These are phyloP conservation scores for Boloria selene DNA, from an alignment of 2,888 invertebrate genomes.

Conservation along the genomic window DNA sequence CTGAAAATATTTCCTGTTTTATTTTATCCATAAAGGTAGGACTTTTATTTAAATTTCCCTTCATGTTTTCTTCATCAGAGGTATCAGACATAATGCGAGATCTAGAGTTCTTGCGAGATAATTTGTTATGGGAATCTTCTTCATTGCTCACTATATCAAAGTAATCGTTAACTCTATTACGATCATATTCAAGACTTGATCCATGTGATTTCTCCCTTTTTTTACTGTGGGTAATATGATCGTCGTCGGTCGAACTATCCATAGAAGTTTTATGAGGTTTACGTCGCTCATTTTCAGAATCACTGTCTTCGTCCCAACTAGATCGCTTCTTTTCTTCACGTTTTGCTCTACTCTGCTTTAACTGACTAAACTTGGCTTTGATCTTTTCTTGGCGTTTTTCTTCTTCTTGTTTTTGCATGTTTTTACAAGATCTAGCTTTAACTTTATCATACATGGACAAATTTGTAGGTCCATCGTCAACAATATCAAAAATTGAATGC, in stretches of 20 bases:
- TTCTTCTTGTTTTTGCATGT: constrained; percentile 95
- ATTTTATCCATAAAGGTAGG: constrained; percentile 64
- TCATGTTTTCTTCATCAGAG: constrained; percentile 86
- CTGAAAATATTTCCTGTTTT: constrained; percentile 83
- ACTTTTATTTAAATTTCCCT: constrained; percentile 75
- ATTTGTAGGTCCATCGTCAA: constrained; percentile 93
- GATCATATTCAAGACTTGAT: constrained; percentile 61
- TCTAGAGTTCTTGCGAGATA: constrained; percentile 85
- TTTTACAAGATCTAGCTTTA: constrained; percentile 95
- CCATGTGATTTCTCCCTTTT: constrained; percentile 74
- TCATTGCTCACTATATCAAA: constrained; percentile 75
- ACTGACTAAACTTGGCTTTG: constrained; percentile 93
- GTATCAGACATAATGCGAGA: constrained; percentile 90
- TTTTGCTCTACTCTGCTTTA: constrained; percentile 93
- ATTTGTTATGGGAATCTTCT: constrained; percentile 79
- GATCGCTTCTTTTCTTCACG: constrained; percentile 94
- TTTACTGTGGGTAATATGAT: constrained; percentile 66
- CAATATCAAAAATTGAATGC: constrained; percentile 95
- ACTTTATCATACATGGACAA: constrained; percentile 99
- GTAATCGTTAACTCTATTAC: constrained; percentile 75
- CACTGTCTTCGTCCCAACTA: constrained; percentile 94
- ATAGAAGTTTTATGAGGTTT: constrained; percentile 70
- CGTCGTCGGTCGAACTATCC: constrained; percentile 82
- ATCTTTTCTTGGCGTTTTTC: constrained; percentile 93
- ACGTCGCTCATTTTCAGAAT: constrained; percentile 81